Base-by-base conservation (phyloP, 2,888 invertebrate genomes). In the Agriopis leucophaearia region DNA sequence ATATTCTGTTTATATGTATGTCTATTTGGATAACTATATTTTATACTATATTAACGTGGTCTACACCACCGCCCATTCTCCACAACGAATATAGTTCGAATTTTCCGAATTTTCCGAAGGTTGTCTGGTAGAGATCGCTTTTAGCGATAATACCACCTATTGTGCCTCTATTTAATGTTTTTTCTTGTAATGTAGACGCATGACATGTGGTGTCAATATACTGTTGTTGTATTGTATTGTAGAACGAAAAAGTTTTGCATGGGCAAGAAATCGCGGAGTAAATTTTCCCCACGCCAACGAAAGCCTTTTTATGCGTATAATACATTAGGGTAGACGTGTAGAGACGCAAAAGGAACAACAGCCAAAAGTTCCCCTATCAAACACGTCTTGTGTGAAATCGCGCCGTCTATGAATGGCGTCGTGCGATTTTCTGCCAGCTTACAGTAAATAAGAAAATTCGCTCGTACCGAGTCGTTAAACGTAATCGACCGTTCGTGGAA, bases 391-490 rank as follows among this genome's bases (percentile, higher is more conserved):
- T 88, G 88, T 86, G 87, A 90, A 88, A 89, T 87, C 86, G 81
- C 81, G 78, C 76, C 80, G 81, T 82, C 84, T 86, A 81, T 83
- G 85, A 86, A 87, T 86, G 81, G 80, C 78, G 76, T 76, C 80
- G 80, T 83, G 83, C 86, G 88, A 89, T 89, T 89, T 88, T 88
- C 87, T 85, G 85, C 85, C 81, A 88, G 87, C 88, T 90, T 86
- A 89, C 87, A 87, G 91, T 91, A 92, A 92, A 92, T 92, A 93
- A 92, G 89, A 90, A 89, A 91, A 92, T 92, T 93, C 88, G 87
- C 89, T 88, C 86, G 88, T 86, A 90, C 86, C 85, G 86, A 84
- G 90, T 87, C 89, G 91, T 93, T 92, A 93, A 92, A 88, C 83
- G 91, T 90, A 93, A 94, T 94, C 93, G 93, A 92, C 90, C 92